Percentiles rank a stretch among this genome's conserved stretches.
phyloP scores from a whole-genome alignment of 1,140 invertebrate species.

The Mercenaria mercenaria region DNA sequence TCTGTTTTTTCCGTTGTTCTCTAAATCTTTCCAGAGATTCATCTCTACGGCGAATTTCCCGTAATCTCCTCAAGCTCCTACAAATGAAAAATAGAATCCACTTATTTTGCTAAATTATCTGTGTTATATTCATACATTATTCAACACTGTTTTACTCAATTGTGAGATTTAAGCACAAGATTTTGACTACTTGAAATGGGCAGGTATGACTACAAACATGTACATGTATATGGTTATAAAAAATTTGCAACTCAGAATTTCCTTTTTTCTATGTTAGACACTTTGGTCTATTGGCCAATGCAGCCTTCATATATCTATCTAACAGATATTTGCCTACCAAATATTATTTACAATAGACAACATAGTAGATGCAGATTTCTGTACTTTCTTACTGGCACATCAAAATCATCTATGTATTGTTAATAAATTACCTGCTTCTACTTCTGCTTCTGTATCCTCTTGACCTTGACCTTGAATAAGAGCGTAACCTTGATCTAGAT shows the following conservation, averaged over 20 bases:
- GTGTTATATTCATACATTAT: not conserved
- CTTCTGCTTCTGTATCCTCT: slow-evolving; percentile 57
- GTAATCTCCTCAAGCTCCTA: slow-evolving; percentile 48
- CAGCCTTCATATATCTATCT: no score
- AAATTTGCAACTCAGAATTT: no score
- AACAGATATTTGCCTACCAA: no score
- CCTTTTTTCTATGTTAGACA: no score
- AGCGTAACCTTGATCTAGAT: slow-evolving; percentile 65
- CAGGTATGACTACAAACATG: no score
- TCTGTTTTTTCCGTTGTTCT: slow-evolving; percentile 66
- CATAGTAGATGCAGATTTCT: no score
- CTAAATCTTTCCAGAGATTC: slow-evolving; percentile 62
- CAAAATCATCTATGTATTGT: no score
- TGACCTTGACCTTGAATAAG: slow-evolving; percentile 68
- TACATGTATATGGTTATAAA: no score
- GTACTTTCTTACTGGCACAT: no score
- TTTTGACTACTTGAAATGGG: no score
- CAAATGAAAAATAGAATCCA: not conserved
- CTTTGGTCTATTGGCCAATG: no score
- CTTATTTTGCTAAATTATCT: not conserved
- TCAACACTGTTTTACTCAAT: not conserved
- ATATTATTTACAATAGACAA: no score
- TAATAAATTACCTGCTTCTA: slow-evolving; percentile 65
- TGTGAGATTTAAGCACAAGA: slow-evolving; percentile 19
- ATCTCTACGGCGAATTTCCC: not conserved